Base-by-base conservation (phyloP, 1,140 invertebrate species). In the Eumaeus atala region DNA sequence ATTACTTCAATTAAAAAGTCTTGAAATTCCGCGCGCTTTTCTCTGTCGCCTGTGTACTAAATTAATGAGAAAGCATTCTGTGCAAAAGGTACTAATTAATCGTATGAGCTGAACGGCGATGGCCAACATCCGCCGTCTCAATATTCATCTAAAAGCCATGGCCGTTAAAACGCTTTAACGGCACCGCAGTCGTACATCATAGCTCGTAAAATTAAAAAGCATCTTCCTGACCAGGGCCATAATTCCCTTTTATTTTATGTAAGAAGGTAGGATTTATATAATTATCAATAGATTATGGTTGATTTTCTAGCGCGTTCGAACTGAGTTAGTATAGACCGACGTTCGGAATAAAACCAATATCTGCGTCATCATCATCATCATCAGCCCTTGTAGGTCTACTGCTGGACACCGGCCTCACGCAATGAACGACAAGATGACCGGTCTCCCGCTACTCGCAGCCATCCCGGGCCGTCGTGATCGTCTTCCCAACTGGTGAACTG, bases 51-150 rank as follows among this genome's bases (percentile, higher is more conserved):
- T 62, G 59, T 74, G 71, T 78, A 16, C 68, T 56, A 72, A 75
- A 71, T 77, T 80, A 79, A 83, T 74, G 70, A 76, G 75, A 69
- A 77, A 68, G 74, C 70, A 73, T 77, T 68, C 69, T 47, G 49
- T 57, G 62, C 50, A 61, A 61, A 66, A 64, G 59, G 63, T 60
- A 59, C 64, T 72, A 77, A 77, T 79, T 74, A 79, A 79, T 71
- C 71, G 67, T 52, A 61, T 56, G 67, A 61, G 54, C 58, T 62
- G 67, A 66, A 42, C 37, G 53, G 56, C 60, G 37, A 57, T 61
- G 57, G 53, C 56, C 59, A 64, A 67, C 64, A 69, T 70, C 67
- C 65, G 62, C 69, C 53, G 42, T 51, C 68, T 74, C 69, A 65
- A 70, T 75, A 77, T 68, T 58, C 70, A 65, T 65, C 67, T 55